phyloP scores from a whole-genome alignment of 2,797 vertebrate genomes.

The Melanitta fusca region DNA sequence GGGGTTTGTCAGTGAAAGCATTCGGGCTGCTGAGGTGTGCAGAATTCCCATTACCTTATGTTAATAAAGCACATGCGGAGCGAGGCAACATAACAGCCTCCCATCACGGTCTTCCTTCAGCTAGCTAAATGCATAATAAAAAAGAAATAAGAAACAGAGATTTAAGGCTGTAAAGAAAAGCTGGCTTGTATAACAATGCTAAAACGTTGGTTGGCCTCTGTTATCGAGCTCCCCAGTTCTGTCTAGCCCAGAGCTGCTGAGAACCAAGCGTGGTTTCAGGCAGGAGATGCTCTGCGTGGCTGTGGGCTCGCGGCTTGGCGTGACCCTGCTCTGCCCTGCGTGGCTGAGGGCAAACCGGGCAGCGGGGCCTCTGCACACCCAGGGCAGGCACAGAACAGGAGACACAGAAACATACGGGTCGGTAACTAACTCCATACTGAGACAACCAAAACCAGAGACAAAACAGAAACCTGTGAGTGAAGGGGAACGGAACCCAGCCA shows the following conservation, averaged over 20 bases:
- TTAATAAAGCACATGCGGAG: not conserved
- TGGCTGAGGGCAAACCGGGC: fast-evolving
- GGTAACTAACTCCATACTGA: not conserved
- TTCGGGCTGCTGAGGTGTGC: not conserved
- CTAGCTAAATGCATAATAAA: not conserved
- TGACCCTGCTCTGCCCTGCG: not conserved
- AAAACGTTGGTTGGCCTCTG: not conserved
- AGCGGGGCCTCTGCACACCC: too few species aligned
- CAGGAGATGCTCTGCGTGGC: not conserved
- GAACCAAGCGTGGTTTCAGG: fast-evolving
- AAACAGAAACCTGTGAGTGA: not conserved
- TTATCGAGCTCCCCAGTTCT: not conserved
- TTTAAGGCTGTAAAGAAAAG: not conserved
- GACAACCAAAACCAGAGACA: not conserved
- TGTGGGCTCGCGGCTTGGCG: fast-evolving
- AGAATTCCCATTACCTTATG: not conserved
- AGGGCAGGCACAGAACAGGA: not conserved
- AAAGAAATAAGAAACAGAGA: not conserved
- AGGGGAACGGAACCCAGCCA: fast-evolving
- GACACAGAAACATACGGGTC: fast-evolving
- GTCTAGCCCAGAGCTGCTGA: not conserved
- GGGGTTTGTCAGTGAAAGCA: not conserved
- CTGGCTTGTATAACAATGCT: not conserved
- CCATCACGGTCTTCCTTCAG: not conserved
- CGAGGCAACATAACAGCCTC: not conserved